These are phyloP conservation scores for Amphipoea lucens DNA, from an alignment of 2,888 invertebrate genomes.

Conservation along the genomic window DNA sequence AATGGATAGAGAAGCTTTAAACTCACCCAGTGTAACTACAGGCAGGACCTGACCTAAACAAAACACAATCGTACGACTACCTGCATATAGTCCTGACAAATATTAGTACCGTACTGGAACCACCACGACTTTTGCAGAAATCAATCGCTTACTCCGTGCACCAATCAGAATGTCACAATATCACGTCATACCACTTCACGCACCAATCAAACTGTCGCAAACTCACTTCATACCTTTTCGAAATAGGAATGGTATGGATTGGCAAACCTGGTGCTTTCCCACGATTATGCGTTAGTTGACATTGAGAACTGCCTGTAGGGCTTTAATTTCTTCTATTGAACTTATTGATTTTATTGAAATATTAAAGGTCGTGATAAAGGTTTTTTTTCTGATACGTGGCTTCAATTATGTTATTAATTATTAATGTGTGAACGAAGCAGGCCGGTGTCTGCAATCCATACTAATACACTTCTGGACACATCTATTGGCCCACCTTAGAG, in stretches of 20 bases:
- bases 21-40: too few species aligned
- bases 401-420: background rate
- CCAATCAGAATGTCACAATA: background rate
- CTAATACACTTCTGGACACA: too few species aligned
- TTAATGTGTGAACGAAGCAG: slow-evolving; percentile 2
- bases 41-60: too few species aligned
- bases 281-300: slow-evolving; percentile 30
- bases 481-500: too few species aligned
- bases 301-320: slow-evolving; percentile 19
- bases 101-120: background rate
- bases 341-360: slow-evolving; percentile 26
- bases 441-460: background rate
- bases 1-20: background rate
- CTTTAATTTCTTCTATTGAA: background rate
- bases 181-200: background rate
- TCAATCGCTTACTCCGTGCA: background rate
- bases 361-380: background rate
- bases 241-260: background rate
- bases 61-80: background rate
- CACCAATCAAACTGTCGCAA: background rate
- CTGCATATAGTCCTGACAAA: background rate
- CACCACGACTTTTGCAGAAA: background rate
- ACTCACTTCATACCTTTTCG: background rate
- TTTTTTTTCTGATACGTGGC: background rate
- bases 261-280: slow-evolving; percentile 20